Percentiles rank a stretch among this genome's conserved stretches.
Evolutionary conservation across 1,140 invertebrate genomes (phyloP).

Genomic region (Wiebesia pumilae): DNA sequence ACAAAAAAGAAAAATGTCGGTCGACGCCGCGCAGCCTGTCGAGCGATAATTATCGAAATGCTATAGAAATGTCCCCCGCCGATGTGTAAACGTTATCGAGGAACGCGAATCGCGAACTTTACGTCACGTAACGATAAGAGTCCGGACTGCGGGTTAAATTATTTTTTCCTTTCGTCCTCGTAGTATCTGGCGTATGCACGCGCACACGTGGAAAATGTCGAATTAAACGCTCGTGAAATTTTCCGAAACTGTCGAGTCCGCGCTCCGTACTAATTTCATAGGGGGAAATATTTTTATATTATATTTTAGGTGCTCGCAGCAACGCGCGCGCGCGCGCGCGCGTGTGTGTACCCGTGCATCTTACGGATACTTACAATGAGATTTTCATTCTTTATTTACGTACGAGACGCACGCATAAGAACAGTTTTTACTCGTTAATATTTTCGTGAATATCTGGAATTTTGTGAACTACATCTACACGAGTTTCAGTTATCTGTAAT

Average conservation of each 20-base stretch:
- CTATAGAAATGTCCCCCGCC: neutral
- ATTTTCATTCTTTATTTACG: too few species aligned
- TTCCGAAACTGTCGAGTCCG: neutral
- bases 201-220: neutral
- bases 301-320: too few species aligned
- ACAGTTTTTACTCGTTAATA: too few species aligned
- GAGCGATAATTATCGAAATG: constrained; percentile 46
- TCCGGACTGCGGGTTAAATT: neutral
- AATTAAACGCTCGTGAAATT: constrained; percentile 24
- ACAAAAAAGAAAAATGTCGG: neutral
- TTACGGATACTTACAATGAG: too few species aligned
- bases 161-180: neutral
- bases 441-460: too few species aligned
- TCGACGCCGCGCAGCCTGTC: constrained; percentile 7
- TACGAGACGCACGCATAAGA: too few species aligned
- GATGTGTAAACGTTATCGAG: constrained; percentile 10
- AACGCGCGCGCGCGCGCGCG: too few species aligned
- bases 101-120: constrained; percentile 43
- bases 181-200: neutral
- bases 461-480: too few species aligned
- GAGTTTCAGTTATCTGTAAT: too few species aligned
- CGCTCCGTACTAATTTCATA: constrained; percentile 32
- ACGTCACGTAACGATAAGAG: constrained; percentile 17
- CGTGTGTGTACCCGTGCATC: too few species aligned
- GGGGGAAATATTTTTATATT: constrained; percentile 25